Percentiles rank a stretch among this genome's conserved stretches.
Conservation (phyloP, 2,888 invertebrate genomes). For the Lysandra bellargus region DNA sequence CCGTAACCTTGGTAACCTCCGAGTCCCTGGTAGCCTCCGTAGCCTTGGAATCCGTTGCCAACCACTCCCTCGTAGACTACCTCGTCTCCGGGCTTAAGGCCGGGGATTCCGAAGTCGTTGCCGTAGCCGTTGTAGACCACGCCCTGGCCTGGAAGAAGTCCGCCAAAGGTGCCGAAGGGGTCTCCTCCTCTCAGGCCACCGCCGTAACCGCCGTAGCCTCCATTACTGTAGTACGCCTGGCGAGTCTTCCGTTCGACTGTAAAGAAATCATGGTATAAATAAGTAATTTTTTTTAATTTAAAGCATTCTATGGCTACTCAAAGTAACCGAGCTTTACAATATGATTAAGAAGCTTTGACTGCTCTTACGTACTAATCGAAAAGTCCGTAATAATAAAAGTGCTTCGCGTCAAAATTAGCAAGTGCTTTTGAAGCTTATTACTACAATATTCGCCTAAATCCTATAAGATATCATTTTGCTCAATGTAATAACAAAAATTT, state of each 20-base stretch:
- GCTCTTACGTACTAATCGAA: no score
- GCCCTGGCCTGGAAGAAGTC: not conserved
- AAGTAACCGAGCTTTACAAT: not conserved
- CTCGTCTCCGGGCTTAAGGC: not conserved
- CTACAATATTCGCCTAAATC: no score
- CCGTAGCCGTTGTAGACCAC: not conserved
- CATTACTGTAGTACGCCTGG: not conserved
- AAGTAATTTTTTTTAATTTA: not conserved
- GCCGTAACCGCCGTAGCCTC: not conserved
- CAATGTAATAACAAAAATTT: no score
- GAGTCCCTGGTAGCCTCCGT: not conserved
- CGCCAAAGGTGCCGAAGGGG: not conserved
- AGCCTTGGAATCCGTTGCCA: not conserved
- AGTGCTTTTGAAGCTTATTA: no score
- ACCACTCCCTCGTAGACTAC: not conserved
- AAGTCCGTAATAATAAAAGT: no score
- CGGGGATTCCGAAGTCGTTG: slow-evolving; percentile 8
- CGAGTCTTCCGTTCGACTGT: not conserved
- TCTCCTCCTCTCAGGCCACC: not conserved
- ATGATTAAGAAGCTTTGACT: no score
- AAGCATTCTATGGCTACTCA: not conserved
- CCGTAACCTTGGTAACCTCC: not conserved
- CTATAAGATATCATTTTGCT: no score
- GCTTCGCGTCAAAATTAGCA: no score
- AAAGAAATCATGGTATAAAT: not conserved